Conservation (phyloP, 2,797 vertebrate genomes). For the Eurystomus glaucurus region DNA sequence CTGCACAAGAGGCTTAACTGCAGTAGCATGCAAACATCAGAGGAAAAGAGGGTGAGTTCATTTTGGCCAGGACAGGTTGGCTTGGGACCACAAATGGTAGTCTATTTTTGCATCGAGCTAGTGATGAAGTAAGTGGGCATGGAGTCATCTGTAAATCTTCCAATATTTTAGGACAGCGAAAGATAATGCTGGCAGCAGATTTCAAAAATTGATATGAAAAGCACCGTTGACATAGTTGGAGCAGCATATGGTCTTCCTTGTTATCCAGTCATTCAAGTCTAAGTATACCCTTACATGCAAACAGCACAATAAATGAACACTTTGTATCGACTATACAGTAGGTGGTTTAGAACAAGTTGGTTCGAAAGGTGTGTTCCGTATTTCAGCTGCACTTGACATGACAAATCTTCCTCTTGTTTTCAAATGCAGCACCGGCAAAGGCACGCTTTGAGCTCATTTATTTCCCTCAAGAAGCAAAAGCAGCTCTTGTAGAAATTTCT, state of each 20-base stretch:
- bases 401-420: slow-evolving; percentile 5
- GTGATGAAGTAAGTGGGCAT: neutral
- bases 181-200: neutral
- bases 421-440: neutral
- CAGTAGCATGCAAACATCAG: neutral
- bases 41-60: neutral
- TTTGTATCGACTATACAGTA: neutral
- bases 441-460: neutral
- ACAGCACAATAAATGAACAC: neutral
- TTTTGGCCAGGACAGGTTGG: neutral
- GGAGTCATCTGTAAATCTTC: neutral
- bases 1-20: neutral
- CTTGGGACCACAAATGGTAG: neutral
- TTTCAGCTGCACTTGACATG: slow-evolving; percentile 16
- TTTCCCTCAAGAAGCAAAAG: slow-evolving; percentile 19
- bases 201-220: neutral
- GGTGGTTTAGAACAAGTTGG: neutral
- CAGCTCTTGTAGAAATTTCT: neutral
- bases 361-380: neutral
- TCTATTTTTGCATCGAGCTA: neutral
- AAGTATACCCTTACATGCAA: neutral
- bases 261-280: neutral
- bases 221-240: neutral
- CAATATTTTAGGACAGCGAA: neutral
- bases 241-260: neutral